Evolutionary conservation across 1,140 invertebrate species (phyloP), one percentile per base, ranked within the genome.

Genomic region (Muscidifurax raptorellus): DNA sequence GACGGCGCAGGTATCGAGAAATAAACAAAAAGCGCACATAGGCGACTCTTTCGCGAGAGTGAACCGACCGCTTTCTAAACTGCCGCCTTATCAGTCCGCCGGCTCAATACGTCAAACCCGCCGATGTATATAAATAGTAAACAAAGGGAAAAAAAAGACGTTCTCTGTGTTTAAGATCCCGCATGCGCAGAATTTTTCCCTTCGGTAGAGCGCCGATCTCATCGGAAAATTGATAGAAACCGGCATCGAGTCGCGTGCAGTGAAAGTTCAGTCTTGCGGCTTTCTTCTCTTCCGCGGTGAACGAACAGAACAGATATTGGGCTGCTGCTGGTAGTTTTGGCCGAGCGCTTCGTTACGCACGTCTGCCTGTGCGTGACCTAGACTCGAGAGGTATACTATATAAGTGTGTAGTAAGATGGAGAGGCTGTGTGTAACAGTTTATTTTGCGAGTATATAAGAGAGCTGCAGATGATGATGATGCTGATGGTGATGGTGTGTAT

Each of bases 341-440:
- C 9, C 36, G 67, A 7, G 32, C 7, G 69, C 67, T 81, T 81
- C 67, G 80, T 82, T 82, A 82, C 80, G 80, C 80, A 66, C 71
- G 80, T 75, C 71, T 66, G 72, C 67, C 4, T 36, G 40, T 15
- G 52, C n/a, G 27, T 36, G 44, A 82, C 22, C 27, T 9, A 74
- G 18, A 74, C 72, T 74, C 67, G 15, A 52, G 18, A 22, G 52
- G 52, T 59, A 1, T 59, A 59, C 36, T 59, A 47, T 18, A 59
- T 59, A 18, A n/a, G 22, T 59, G 22, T 6, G 18, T 59, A 59
- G 7, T n/a, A 59, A 18, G 6, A 7, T 59, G n/a, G 13, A 47
- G 44, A 47, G 15, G 10, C 15, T 47, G 15, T 18, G 36, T 9
- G 44, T 18, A 47, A 18, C 44, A 18, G 44, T 18, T 47, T 47